Conservation (phyloP, 2,888 invertebrate genomes). For the Neria commutata region DNA sequence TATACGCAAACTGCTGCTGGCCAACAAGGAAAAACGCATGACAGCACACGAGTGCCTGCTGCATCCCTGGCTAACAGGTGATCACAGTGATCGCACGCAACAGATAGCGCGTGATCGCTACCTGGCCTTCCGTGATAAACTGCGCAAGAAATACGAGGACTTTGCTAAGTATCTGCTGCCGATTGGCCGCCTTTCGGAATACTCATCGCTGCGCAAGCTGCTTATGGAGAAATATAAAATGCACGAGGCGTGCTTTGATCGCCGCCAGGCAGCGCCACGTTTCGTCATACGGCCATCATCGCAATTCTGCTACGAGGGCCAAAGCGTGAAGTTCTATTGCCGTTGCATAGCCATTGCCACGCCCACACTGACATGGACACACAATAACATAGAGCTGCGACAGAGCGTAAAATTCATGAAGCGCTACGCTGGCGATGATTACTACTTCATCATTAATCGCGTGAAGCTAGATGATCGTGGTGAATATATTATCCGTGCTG, state of each 20-base stretch:
- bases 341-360: conserved; percentile 93
- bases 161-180: conserved; percentile 88
- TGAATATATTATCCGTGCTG: conserved; percentile 95
- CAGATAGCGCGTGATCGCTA: conserved; percentile 86
- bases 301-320: conserved; percentile 96
- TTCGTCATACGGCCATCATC: conserved; percentile 97
- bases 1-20: conserved; percentile 87
- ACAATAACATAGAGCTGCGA: conserved; percentile 88
- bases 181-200: conserved; percentile 96
- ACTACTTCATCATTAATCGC: conserved; percentile 96
- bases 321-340: conserved; percentile 96
- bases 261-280: conserved; percentile 95
- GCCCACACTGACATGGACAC: conserved; percentile 94
- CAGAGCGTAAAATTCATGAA: conserved; percentile 99
- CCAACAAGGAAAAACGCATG: conserved; percentile 97
- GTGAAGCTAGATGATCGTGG: conserved; percentile 95
- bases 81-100: conserved; percentile 75
- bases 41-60: conserved; percentile 96
- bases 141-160: conserved; percentile 80
- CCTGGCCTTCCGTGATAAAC: conserved; percentile 83
- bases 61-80: conserved; percentile 94
- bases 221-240: conserved; percentile 96
- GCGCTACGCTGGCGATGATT: conserved; percentile 93
- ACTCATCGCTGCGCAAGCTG: conserved; percentile 93
- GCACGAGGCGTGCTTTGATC: conserved; percentile 94